Conservation (phyloP, 2,113 vertebrate genomes). For the Macaca mulatta region DNA sequence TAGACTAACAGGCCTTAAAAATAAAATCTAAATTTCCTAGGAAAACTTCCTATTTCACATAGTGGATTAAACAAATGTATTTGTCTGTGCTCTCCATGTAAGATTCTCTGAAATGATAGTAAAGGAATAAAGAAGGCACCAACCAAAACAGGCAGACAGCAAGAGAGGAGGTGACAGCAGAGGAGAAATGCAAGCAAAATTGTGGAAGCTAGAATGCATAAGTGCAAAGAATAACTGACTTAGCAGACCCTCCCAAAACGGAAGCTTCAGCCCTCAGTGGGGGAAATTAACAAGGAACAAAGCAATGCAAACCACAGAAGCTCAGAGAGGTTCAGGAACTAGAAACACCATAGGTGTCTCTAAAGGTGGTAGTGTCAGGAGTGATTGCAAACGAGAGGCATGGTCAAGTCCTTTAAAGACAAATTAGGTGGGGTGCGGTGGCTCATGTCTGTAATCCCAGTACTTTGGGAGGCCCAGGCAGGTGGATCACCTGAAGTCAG, state of each 20-base stretch:
- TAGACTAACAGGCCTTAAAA: background rate
- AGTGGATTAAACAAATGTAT: background rate
- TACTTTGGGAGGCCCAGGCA: too few relatives aligned
- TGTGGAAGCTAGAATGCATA: background rate
- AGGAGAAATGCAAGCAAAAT: background rate
- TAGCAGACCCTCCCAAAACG: background rate
- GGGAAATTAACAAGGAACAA: background rate
- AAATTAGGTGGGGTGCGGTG: background rate
- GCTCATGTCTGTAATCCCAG: too few relatives aligned
- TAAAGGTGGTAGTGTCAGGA: background rate
- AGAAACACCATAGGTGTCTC: background rate
- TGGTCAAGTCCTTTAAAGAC: background rate
- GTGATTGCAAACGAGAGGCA: background rate
- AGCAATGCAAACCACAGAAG: background rate
- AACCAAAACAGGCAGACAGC: background rate
- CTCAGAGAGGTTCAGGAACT: background rate
- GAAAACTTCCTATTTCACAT: background rate
- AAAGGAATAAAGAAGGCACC: slow-evolving; percentile 34
- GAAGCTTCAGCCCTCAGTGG: background rate
- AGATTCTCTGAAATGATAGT: background rate
- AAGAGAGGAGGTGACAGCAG: background rate
- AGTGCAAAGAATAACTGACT: background rate
- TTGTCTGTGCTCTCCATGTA: background rate
- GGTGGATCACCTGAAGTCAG: too few relatives aligned
- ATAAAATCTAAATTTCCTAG: slow-evolving; percentile 6